Base-by-base conservation (phyloP, 2,113 vertebrate genomes). In the Amblyopsis rosae region DNA sequence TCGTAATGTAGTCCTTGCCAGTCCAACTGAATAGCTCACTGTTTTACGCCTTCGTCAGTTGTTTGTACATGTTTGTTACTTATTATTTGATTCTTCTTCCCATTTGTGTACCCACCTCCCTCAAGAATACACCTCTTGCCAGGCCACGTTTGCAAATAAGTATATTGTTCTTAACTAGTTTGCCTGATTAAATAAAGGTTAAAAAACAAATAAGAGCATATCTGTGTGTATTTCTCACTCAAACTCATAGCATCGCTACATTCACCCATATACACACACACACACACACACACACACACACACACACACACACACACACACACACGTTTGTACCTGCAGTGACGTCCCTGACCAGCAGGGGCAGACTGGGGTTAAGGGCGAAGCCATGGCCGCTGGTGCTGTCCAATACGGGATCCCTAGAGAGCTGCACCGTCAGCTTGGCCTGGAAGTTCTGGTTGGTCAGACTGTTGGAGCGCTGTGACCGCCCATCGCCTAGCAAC, bases 341-440 rank as follows among this genome's bases (percentile, higher is more conserved):
- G 57, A 99, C 91, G 3, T 96, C 94, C 59, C 95, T 93, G 78
- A 99, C 94, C 9, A 94, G 94, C 85, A 98, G 94, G 79, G 97
- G 96, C 15, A 90, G 87, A 32, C 87, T 81, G 13, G 91, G 90
- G 3, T 95, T 96, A 86, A 99, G 88, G 66, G 92, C 93, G 67
- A 99, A 98, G 73, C 98, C 97, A 6, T 95, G 96, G 56, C 88
- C 90, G 5, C 86, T 87, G 80, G 81, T 89, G 79, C 94, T 92
- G 81, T 93, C 93, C 79, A 96, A 91, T 11, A 97, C 88, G 0
- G 89, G 72, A 65, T 99, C 96, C 85, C 93, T 95, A 72, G 94
- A 93, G 70, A 99, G 90, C 67, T 94, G 94, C 67, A 99, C 82
- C 0, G 91, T 95, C 65, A 95, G 88, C 64, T 90, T 95, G 84